phyloP scores from a whole-genome alignment of 2,113 vertebrate species.

The Bettongia penicillata region DNA sequence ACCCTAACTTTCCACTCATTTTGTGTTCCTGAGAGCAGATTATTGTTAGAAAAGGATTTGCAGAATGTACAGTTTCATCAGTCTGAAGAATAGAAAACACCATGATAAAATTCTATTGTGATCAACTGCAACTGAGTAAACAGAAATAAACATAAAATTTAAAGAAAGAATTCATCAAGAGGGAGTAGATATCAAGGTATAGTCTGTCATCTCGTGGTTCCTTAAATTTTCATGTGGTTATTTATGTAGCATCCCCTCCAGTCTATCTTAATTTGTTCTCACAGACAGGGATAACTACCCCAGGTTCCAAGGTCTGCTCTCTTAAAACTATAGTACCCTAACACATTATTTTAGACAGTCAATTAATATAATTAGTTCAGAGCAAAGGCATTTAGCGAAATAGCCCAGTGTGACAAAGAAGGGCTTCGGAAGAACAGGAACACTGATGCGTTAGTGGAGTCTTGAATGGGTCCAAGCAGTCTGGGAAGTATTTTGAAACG shows the following conservation, averaged over 20 bases:
- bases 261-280: neutral
- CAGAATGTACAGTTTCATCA: neutral
- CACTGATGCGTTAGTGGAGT: neutral
- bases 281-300: neutral
- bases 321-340: neutral
- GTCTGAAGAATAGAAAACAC: conserved; percentile 21
- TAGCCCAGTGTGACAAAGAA: neutral
- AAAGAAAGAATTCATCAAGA: conserved; percentile 46
- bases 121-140: conserved; percentile 53
- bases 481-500: neutral
- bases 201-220: conserved; percentile 39
- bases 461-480: neutral
- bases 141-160: conserved; percentile 37
- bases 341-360: neutral
- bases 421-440: neutral
- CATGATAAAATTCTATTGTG: neutral
- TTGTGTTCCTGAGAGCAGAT: conserved; percentile 16
- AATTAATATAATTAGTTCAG: neutral
- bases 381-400: neutral
- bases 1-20: neutral
- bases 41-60: conserved; percentile 22
- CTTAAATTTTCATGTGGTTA: neutral
- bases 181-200: conserved; percentile 43
- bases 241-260: neutral
- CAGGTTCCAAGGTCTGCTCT: neutral